Percentiles rank a stretch among this genome's conserved stretches.
Conservation (phyloP, 2,888 invertebrate genomes). For the Koerneria pararmatus region DNA sequence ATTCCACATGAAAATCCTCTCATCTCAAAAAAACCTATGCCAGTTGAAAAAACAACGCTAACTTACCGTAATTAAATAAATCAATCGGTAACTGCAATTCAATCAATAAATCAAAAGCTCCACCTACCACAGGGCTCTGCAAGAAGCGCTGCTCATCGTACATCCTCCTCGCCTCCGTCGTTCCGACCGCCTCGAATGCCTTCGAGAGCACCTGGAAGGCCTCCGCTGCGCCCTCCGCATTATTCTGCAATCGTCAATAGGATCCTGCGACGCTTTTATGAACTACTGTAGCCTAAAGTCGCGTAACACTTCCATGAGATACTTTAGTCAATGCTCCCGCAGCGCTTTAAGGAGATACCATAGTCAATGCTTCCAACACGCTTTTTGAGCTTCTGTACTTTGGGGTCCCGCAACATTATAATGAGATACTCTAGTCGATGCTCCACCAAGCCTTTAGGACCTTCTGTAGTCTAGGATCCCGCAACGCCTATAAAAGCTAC, state of each 20-base stretch:
- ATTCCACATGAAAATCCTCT: background rate
- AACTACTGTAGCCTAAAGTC: too few relatives aligned
- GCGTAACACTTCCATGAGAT: too few relatives aligned
- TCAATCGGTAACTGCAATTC: background rate
- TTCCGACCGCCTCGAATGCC: constrained; percentile 89
- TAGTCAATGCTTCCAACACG: too few relatives aligned
- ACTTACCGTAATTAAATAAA: background rate
- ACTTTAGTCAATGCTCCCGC: too few relatives aligned
- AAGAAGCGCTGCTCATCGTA: constrained; percentile 8
- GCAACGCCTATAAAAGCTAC: too few relatives aligned
- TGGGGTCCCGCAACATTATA: too few relatives aligned
- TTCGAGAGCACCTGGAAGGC: constrained; percentile 91
- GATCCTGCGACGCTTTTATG: too few relatives aligned
- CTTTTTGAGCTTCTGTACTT: too few relatives aligned
- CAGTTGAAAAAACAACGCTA: background rate
- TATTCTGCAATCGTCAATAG: constrained; percentile 30
- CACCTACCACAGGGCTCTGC: constrained; percentile 6
- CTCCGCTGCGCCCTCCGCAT: constrained; percentile 76
- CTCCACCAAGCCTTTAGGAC: too few relatives aligned
- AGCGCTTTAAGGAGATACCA: too few relatives aligned
- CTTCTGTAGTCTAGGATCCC: too few relatives aligned
- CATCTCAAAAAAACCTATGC: background rate
- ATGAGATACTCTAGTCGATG: too few relatives aligned
- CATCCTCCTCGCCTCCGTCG: constrained; percentile 68
- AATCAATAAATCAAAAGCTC: background rate